phyloP scores from a whole-genome alignment of 92 coral and sea anemone genomes.

The Galaxea fascicularis region DNA sequence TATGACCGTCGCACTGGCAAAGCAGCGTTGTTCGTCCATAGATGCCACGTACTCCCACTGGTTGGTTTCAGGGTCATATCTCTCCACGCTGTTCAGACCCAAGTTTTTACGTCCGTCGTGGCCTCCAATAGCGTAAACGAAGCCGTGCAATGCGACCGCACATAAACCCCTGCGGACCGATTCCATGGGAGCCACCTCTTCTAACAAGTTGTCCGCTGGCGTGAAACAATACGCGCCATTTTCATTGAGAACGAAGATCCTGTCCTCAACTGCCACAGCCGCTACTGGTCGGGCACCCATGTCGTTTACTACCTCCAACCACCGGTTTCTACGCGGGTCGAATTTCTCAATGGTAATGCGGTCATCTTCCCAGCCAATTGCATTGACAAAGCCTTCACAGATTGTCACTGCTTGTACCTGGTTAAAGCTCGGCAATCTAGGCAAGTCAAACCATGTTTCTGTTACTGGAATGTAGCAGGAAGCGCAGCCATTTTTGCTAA shows the following conservation, averaged over 20 bases:
- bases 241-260: conserved; percentile 18
- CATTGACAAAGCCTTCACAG: conserved; percentile 34
- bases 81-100: conserved; percentile 38
- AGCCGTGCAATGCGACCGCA: conserved; percentile 25
- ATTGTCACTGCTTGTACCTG: conserved; percentile 24
- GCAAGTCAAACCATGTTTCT: conserved; percentile 26
- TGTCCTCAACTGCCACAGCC: conserved; percentile 26
- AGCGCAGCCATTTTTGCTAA: conserved; percentile 32
- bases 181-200: conserved; percentile 24
- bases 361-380: conserved; percentile 48
- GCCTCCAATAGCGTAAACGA: conserved; percentile 41
- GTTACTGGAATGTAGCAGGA: conserved; percentile 26
- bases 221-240: conserved; percentile 15
- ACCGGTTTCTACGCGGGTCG: conserved; percentile 19
- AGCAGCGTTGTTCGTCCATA: conserved; percentile 44
- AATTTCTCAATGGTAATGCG: conserved; percentile 40
- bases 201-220: not conserved
- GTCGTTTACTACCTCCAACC: not conserved
- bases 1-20: conserved; percentile 37
- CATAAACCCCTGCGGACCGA: conserved; percentile 37
- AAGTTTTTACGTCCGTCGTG: conserved; percentile 18
- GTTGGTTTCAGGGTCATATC: conserved; percentile 25
- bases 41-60: conserved; percentile 26
- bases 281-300: conserved; percentile 7
- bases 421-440: conserved; percentile 44